phyloP scores from a whole-genome alignment of 2,888 invertebrate species.

The Subacronicta megacephala region DNA sequence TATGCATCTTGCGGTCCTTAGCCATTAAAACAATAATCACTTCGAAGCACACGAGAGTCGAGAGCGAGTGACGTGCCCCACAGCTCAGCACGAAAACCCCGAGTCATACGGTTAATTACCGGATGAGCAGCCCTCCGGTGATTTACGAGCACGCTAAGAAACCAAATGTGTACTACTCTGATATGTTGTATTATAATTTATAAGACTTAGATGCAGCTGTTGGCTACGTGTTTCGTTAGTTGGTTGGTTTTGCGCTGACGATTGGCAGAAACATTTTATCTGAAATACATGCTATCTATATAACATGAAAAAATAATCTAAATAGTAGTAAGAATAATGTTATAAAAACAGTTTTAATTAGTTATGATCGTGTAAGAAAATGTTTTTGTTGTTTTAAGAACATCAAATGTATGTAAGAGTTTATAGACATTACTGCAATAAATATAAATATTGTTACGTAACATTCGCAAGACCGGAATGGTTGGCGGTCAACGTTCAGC shows the following conservation, averaged over 20 bases:
- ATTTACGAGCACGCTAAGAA: slow-evolving; percentile 69
- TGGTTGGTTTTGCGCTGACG: neutral
- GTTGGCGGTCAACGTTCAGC: too few species aligned
- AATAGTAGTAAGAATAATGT: too few species aligned
- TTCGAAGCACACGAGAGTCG: slow-evolving; percentile 23
- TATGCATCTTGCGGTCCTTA: slow-evolving; percentile 6
- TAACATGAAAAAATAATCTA: too few species aligned
- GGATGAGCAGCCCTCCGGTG: slow-evolving; percentile 68
- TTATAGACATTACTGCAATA: too few species aligned
- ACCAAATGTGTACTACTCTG: slow-evolving; percentile 53
- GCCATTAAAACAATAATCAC: slow-evolving; percentile 43
- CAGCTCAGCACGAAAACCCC: slow-evolving; percentile 61
- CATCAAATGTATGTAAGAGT: too few species aligned
- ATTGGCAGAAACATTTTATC: too few species aligned
- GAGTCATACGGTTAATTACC: slow-evolving; percentile 75
- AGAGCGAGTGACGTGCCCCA: slow-evolving; percentile 44
- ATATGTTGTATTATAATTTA: slow-evolving; percentile 55
- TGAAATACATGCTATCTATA: too few species aligned
- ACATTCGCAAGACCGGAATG: too few species aligned
- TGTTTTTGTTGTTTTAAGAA: too few species aligned
- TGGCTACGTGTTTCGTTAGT: neutral
- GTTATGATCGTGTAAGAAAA: too few species aligned
- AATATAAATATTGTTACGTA: too few species aligned
- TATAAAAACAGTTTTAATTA: too few species aligned
- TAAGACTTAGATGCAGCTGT: slow-evolving; percentile 40